Percentiles rank a stretch among this genome's conserved stretches.
Evolutionary conservation across 2,113 vertebrate genomes (phyloP).

Genomic region (Aspidoscelis tigris): DNA sequence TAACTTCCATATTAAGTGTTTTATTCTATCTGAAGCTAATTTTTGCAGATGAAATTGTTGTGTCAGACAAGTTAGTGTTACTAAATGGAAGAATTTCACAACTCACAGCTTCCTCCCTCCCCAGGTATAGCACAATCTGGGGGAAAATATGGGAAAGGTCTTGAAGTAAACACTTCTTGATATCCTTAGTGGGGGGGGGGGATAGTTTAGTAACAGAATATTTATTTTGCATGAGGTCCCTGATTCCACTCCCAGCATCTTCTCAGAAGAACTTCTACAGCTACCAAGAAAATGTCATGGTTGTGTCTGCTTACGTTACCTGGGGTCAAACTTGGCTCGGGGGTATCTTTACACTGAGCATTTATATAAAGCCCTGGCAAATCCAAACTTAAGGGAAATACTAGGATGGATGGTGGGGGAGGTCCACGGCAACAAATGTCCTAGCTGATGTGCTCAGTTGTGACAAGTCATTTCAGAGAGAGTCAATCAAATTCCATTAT

Average conservation of each 20-base stretch:
- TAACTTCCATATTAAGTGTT: constrained; percentile 39
- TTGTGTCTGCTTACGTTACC: no score
- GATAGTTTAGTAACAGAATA: no score
- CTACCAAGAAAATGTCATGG: no score
- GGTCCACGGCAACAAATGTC: constrained; percentile 48
- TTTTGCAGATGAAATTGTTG: neutral
- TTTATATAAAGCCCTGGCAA: constrained; percentile 38
- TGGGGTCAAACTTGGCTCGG: no score
- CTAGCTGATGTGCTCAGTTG: constrained; percentile 68
- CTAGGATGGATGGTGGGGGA: no score
- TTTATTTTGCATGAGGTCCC: no score
- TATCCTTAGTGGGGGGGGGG: constrained; percentile 10
- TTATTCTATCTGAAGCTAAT: constrained; percentile 28
- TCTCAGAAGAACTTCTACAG: no score
- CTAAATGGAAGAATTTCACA: constrained; percentile 45
- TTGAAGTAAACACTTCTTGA: constrained; percentile 59
- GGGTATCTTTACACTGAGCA: constrained; percentile 43
- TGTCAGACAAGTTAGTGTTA: constrained; percentile 17
- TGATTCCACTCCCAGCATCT: no score
- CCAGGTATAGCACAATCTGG: constrained; percentile 19
- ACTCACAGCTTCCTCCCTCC: constrained; percentile 41
- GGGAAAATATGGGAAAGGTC: constrained; percentile 34
- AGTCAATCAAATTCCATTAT: constrained; percentile 74
- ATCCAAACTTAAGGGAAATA: constrained; percentile 50
- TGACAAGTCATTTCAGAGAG: constrained; percentile 76